Conservation (phyloP, 2,888 invertebrate species). For the Mesorhabditis belari region DNA sequence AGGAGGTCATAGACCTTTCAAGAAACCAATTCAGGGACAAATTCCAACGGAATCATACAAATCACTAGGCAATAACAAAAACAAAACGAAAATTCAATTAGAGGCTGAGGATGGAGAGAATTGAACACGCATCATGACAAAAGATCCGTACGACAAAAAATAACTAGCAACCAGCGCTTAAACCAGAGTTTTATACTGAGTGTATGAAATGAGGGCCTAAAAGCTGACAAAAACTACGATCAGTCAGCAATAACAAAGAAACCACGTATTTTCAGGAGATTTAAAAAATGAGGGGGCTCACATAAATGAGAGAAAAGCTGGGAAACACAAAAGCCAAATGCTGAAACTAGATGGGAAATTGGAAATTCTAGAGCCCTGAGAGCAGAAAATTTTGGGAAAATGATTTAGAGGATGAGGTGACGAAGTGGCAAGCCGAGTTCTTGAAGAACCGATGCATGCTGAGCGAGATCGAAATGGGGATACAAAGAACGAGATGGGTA, state of each 20-base stretch:
- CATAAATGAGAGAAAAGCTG: neutral
- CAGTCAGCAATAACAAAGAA: neutral
- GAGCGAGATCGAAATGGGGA: constrained; percentile 22
- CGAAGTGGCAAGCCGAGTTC: neutral
- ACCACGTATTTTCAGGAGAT: neutral
- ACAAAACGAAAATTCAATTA: too few species aligned
- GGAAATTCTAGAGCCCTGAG: neutral
- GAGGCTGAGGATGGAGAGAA: too few species aligned
- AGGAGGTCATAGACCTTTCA: too few species aligned
- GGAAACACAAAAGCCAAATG: too few species aligned
- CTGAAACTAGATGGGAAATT: neutral
- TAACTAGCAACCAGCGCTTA: neutral
- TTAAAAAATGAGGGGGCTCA: neutral
- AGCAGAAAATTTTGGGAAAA: neutral
- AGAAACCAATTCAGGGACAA: too few species aligned
- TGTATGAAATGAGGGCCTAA: neutral
- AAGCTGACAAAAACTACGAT: too few species aligned
- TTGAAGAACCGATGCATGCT: constrained; percentile 4
- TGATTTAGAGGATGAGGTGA: neutral
- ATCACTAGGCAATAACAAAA: too few species aligned
- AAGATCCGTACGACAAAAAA: too few species aligned
- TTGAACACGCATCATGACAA: too few species aligned
- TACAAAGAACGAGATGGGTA: constrained; percentile 3
- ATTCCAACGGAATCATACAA: too few species aligned
- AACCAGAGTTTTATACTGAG: neutral